Base-by-base conservation (phyloP, 30 jellyfish, hydroid and myxozoan species). In the Hydractinia echinata region DNA sequence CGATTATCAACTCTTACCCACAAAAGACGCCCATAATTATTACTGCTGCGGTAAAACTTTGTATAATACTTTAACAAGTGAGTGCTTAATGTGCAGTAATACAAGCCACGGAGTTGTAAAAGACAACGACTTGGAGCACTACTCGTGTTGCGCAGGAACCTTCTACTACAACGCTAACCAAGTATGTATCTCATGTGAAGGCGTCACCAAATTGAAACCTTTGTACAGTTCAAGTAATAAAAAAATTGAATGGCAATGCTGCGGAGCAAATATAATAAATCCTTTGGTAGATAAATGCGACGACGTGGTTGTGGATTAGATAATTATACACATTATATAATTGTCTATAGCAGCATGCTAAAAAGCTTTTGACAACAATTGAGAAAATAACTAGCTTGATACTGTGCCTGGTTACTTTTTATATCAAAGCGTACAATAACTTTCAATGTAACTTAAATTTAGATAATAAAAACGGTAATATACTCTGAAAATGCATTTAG, bases 101-200 rank as follows among this genome's bases (percentile, higher is more conserved):
- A 64, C 74, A 64, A 64, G 74, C 39, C 39, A 64, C 16, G 39
- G 51, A 6, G 16, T 64, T 7, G 39, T 64, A n/a, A 64, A 51
- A n/a, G 74, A 64, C 74, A 64, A 64, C 39, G 74, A 64, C 18
- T 44, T 64, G 10, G 18, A 64, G 10, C 19, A 64, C 19, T 64
- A n/a, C 39, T 44, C 51, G 19, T 64, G 74, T 64, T 64, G 74
- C 16, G 74, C 74, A 7, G 74, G 74, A 7, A 64, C 19, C 10
- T 64, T n/a, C 39, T 64, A 6, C 39, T 44, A 64, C 10, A 64
- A 64, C 19, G 39, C 51, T 64, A n/a, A n/a, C 18, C 19, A 64
- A 64, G 39, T 7, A 7, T 64, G 74, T 13, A 6, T 64, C 7
- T n/a, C 74, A 1, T 64, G 74, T 13, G 39, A 64, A 7, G 39